Conservation (phyloP, 2,113 vertebrate species). For the Numida meleagris region DNA sequence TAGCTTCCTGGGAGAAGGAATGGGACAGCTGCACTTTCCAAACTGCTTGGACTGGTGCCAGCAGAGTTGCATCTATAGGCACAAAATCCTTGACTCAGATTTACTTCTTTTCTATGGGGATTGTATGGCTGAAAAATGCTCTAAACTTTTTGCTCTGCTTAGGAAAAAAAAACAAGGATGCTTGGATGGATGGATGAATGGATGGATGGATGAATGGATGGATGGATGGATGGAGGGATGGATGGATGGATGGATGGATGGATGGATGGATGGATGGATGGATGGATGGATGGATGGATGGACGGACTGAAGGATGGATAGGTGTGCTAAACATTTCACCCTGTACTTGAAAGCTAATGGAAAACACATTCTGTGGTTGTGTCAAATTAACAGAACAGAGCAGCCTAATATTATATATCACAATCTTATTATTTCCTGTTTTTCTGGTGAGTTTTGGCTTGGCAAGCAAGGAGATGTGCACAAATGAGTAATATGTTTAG, state of each 20-base stretch:
- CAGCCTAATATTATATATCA: constrained; percentile 35
- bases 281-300: background rate
- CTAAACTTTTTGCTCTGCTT: constrained; percentile 1
- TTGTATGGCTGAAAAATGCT: background rate
- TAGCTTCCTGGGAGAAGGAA: background rate
- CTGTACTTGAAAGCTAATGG: constrained; percentile 7
- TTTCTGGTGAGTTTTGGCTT: constrained; percentile 48
- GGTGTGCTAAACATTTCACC: constrained; percentile 18
- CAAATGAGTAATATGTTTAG: constrained; percentile 58
- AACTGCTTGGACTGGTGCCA: background rate
- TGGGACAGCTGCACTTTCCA: background rate
- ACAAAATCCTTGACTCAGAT: background rate
- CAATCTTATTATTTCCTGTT: constrained; percentile 49
- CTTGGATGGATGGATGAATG: background rate
- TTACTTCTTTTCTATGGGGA: background rate
- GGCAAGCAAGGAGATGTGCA: constrained; percentile 30
- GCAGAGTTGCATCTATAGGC: background rate
- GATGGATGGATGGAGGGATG: background rate
- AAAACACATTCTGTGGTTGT: constrained; percentile 53
- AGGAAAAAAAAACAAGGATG: background rate
- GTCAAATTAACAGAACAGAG: constrained; percentile 37
- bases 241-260: background rate
- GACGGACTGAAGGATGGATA: background rate
- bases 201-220: background rate
- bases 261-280: background rate